A percentile compares a stretch with the other conserved stretches of the same genome.
Evolutionary conservation across 2,113 vertebrate genomes (phyloP).

Genomic region (Jaculus jaculus): DNA sequence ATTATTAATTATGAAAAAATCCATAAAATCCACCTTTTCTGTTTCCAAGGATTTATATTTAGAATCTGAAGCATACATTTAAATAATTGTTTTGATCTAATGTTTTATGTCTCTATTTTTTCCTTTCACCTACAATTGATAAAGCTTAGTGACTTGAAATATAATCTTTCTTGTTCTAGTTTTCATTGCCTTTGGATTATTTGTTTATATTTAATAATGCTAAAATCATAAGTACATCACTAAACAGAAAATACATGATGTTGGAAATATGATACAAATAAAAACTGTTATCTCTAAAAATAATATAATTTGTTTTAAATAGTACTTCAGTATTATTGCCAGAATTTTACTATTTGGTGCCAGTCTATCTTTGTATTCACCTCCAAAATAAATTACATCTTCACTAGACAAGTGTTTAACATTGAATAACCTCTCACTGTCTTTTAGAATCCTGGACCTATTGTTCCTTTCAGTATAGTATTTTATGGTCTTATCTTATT

Average conservation of each 20-base stretch:
- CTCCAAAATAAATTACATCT: constrained; percentile 14
- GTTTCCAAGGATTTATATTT: neutral
- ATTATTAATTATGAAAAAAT: constrained; percentile 5
- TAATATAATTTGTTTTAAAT: constrained; percentile 46
- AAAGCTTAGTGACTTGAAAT: constrained; percentile 31
- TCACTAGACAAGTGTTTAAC: constrained; percentile 28
- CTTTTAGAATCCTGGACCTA: constrained; percentile 19
- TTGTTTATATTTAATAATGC: constrained; percentile 40
- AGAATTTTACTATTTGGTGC: constrained; percentile 24
- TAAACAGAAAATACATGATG: constrained; percentile 5
- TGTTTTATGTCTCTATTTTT: constrained; percentile 16
- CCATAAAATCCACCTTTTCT: neutral
- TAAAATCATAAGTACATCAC: neutral
- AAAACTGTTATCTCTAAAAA: constrained; percentile 23
- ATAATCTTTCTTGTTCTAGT: constrained; percentile 29
- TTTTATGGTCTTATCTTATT: constrained; percentile 48
- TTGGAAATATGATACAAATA: constrained; percentile 24
- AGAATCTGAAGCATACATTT: neutral
- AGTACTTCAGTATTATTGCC: constrained; percentile 28
- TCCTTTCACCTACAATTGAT: neutral
- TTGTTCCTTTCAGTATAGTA: constrained; percentile 20
- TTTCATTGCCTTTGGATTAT: constrained; percentile 33
- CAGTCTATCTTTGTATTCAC: constrained; percentile 27
- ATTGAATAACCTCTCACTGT: constrained; percentile 34
- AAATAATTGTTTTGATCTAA: constrained; percentile 16